Percentiles rank a stretch among this genome's conserved stretches.
Conservation (phyloP, 2,797 vertebrate species). For the Hippoglossus hippoglossus region DNA sequence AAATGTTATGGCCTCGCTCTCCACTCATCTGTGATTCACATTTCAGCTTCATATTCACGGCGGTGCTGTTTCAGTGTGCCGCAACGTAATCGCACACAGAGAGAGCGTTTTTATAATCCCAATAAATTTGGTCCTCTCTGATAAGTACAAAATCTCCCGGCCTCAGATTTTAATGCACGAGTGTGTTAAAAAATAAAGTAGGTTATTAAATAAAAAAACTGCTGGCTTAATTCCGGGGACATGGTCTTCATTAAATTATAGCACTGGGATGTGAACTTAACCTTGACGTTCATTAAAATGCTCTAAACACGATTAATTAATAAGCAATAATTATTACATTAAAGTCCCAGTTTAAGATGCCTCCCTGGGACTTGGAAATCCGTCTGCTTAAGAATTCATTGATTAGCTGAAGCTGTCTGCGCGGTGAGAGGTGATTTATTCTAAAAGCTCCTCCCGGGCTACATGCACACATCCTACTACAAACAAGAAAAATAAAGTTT, state of each 20-base stretch:
- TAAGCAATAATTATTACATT: slow-evolving; percentile 64
- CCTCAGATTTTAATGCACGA: slow-evolving; percentile 42
- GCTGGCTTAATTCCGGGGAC: slow-evolving; percentile 44
- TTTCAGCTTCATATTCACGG: slow-evolving; percentile 36
- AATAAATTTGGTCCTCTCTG: slow-evolving; percentile 50
- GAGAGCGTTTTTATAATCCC: slow-evolving; percentile 63
- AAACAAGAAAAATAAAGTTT: not conserved
- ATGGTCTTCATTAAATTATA: slow-evolving; percentile 57
- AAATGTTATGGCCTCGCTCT: slow-evolving; percentile 41
- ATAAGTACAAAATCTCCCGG: slow-evolving; percentile 58
- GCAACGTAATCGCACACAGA: slow-evolving; percentile 48
- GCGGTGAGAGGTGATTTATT: slow-evolving; percentile 13
- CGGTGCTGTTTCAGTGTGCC: slow-evolving; percentile 27
- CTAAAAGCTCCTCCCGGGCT: slow-evolving; percentile 15
- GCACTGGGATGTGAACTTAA: slow-evolving; percentile 58
- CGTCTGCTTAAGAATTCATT: slow-evolving; percentile 22
- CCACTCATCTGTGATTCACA: slow-evolving; percentile 51
- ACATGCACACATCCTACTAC: not conserved
- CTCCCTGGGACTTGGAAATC: slow-evolving; percentile 30
- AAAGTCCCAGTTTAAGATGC: slow-evolving; percentile 36
- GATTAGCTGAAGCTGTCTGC: slow-evolving; percentile 40
- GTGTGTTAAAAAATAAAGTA: slow-evolving; percentile 60
- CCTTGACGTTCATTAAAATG: slow-evolving; percentile 71
- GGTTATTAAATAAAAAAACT: slow-evolving; percentile 53
- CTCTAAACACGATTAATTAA: slow-evolving; percentile 73